A percentile compares a stretch with the other conserved stretches of the same genome.
Conservation (phyloP, 2,797 vertebrate genomes). For the Scolopax rusticola region DNA sequence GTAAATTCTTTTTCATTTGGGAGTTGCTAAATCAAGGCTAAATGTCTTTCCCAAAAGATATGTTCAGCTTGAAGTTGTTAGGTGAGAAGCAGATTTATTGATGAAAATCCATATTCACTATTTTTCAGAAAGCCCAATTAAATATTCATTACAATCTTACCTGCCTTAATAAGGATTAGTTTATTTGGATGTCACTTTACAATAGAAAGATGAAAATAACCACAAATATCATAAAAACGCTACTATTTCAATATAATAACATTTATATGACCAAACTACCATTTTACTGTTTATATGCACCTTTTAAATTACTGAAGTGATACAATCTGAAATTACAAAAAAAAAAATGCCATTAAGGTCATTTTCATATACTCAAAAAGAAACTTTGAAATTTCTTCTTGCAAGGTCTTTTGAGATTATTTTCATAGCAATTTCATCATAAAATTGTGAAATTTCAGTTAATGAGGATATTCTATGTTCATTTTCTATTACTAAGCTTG, state of each 20-base stretch:
- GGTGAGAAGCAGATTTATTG: conserved; percentile 1
- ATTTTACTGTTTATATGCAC: background rate
- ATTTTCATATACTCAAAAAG: background rate
- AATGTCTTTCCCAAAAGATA: conserved; percentile 29
- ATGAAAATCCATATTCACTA: background rate
- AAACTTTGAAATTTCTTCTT: background rate
- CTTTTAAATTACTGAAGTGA: background rate
- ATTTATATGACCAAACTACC: background rate
- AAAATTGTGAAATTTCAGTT: background rate
- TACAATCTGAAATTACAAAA: background rate
- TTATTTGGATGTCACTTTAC: background rate
- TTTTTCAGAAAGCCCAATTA: background rate
- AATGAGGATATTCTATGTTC: background rate
- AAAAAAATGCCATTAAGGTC: background rate
- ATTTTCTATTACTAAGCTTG: background rate
- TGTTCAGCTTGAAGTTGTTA: background rate
- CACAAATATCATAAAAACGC: background rate
- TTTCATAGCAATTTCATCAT: background rate
- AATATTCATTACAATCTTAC: background rate
- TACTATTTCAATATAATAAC: background rate
- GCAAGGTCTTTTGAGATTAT: background rate
- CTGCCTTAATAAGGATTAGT: background rate
- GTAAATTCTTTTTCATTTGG: conserved; percentile 49
- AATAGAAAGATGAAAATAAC: background rate
- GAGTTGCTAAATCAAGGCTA: conserved; percentile 52